A percentile compares a stretch with the other conserved stretches of the same genome.
Conservation (phyloP, 2,888 invertebrate species). For the Parnassius mnemosyne region DNA sequence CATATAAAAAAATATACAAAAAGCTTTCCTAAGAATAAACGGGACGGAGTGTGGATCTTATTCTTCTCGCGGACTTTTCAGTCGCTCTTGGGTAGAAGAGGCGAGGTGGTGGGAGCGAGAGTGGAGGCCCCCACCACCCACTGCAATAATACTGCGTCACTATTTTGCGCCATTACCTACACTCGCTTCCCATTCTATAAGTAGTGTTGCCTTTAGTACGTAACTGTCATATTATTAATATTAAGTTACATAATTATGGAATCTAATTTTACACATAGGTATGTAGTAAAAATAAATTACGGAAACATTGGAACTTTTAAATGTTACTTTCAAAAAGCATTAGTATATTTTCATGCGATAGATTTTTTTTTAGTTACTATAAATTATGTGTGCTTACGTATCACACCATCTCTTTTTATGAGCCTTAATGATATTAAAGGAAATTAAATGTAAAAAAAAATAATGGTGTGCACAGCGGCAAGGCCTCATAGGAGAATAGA, state of each 20-base stretch:
- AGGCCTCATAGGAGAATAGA: no score
- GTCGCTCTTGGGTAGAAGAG: conserved; percentile 64
- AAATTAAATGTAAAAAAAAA: no score
- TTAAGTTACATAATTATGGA: conserved; percentile 3
- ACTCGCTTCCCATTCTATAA: conserved; percentile 81
- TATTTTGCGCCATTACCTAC: conserved; percentile 82
- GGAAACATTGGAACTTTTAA: no score
- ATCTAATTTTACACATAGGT: conserved; percentile 13
- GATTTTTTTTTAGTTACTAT: no score
- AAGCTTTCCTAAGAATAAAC: conserved; percentile 77
- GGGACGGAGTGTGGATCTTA: conserved; percentile 79
- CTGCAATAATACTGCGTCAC: conserved; percentile 82
- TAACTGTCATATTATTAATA: conserved; percentile 37
- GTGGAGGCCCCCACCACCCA: conserved; percentile 61
- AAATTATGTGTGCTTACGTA: no score
- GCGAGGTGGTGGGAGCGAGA: conserved; percentile 44
- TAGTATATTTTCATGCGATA: no score
- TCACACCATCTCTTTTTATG: no score
- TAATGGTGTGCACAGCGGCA: no score
- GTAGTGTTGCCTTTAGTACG: conserved; percentile 66
- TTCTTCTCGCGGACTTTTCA: conserved; percentile 81
- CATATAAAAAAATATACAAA: conserved; percentile 73
- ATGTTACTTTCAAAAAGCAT: no score
- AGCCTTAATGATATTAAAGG: no score
- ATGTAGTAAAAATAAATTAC: neutral